Evolutionary conservation across 92 coral and sea anemone species (phyloP).

Genomic region (Zoanthus solanderi): DNA sequence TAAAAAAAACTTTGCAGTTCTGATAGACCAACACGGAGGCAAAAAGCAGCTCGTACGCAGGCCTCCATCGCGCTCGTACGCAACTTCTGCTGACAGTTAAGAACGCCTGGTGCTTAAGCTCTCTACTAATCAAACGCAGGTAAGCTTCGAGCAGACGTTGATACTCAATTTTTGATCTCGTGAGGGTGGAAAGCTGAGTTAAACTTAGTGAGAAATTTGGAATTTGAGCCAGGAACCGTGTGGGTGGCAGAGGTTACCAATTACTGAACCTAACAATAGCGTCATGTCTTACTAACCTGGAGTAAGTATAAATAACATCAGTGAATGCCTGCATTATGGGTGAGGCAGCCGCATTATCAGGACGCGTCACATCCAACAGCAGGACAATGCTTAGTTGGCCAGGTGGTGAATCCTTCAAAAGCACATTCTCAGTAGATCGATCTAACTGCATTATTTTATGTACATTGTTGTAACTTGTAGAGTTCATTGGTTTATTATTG

Average conservation of each 20-base stretch:
- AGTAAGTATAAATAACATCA: conserved; percentile 63
- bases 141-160: too few relatives aligned
- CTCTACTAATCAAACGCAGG: background rate
- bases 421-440: conserved; percentile 71
- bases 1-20: too few relatives aligned
- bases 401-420: conserved; percentile 71
- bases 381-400: conserved; percentile 85
- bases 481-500: conserved; percentile 3
- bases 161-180: too few relatives aligned
- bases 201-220: too few relatives aligned
- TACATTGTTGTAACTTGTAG: conserved; percentile 30
- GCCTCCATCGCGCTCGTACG: too few relatives aligned
- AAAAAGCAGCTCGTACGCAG: too few relatives aligned
- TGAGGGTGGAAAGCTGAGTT: too few relatives aligned
- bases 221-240: too few relatives aligned
- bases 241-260: too few relatives aligned
- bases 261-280: background rate
- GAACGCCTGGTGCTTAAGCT: too few relatives aligned
- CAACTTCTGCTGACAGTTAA: too few relatives aligned
- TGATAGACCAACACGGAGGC: too few relatives aligned
- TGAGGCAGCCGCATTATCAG: conserved; percentile 68
- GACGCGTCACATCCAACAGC: conserved; percentile 74
- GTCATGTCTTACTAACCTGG: conserved; percentile 55
- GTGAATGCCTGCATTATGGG: conserved; percentile 83
- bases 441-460: conserved; percentile 82